phyloP scores from a whole-genome alignment of 2,113 vertebrate genomes.

The Tiliqua scincoides region DNA sequence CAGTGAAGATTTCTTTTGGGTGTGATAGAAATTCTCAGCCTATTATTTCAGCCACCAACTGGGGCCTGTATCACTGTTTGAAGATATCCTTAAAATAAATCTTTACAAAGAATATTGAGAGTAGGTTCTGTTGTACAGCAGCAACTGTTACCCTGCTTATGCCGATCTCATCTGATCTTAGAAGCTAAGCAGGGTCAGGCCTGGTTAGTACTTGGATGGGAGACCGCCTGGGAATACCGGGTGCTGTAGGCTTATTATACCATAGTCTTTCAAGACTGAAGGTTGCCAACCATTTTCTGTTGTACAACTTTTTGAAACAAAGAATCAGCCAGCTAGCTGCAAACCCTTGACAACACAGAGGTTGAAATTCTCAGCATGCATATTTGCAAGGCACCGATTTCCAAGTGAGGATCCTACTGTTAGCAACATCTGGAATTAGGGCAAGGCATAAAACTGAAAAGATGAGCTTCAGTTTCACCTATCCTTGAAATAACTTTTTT shows the following conservation, averaged over 20 bases:
- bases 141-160: too few species aligned
- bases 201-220: too few species aligned
- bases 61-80: background rate
- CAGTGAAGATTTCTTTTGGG: background rate
- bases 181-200: too few species aligned
- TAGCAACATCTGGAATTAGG: background rate
- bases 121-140: background rate
- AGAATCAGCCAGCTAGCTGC: background rate
- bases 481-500: background rate
- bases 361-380: background rate
- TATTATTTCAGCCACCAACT: background rate
- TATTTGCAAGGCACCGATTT: background rate
- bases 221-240: too few species aligned
- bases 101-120: background rate
- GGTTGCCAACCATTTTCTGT: too few species aligned
- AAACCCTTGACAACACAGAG: background rate
- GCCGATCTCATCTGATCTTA: too few species aligned
- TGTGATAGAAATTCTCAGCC: too few species aligned
- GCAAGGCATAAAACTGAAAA: background rate
- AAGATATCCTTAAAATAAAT: background rate
- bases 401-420: background rate
- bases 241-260: too few species aligned
- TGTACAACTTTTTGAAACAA: background rate
- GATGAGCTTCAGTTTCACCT: background rate
- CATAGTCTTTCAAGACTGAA: too few species aligned